Evolutionary conservation across 2,888 invertebrate species (phyloP).

Genomic region (Spicauda simplicius): DNA sequence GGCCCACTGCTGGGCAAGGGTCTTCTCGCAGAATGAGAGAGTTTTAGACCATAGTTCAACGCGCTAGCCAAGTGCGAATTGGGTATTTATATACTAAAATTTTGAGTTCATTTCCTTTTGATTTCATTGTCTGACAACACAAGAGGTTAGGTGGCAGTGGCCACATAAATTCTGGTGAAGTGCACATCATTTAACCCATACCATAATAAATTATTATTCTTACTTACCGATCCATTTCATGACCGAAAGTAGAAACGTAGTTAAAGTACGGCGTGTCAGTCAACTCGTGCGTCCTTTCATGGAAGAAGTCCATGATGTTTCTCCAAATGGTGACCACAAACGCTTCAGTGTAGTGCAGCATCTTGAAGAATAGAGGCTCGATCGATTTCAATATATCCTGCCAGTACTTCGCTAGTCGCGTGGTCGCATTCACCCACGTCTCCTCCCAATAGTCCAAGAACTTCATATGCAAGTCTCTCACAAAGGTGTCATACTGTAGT

Average conservation of each 20-base stretch:
- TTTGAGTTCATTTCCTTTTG: too few species aligned
- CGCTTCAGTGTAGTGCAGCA: slow-evolving; percentile 90
- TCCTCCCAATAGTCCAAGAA: slow-evolving; percentile 88
- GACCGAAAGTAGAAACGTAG: slow-evolving; percentile 91
- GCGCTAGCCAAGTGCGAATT: too few species aligned
- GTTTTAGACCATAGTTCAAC: too few species aligned
- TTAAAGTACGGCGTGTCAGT: slow-evolving; percentile 93
- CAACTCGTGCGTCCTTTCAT: slow-evolving; percentile 91
- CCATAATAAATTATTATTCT: too few species aligned
- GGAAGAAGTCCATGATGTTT: slow-evolving; percentile 91
- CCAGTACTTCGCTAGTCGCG: slow-evolving; percentile 88
- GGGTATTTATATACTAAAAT: too few species aligned
- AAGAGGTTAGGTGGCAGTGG: too few species aligned
- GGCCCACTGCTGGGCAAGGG: too few species aligned
- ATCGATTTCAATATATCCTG: slow-evolving; percentile 88
- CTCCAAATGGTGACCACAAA: slow-evolving; percentile 90
- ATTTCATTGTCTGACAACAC: too few species aligned
- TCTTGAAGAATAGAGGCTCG: slow-evolving; percentile 91
- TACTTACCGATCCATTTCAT: slow-evolving; percentile 88
- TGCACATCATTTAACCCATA: too few species aligned
- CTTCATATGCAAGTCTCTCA: slow-evolving; percentile 90
- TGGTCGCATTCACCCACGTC: slow-evolving; percentile 89
- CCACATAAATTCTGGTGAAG: too few species aligned
- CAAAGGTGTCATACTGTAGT: slow-evolving; percentile 91
- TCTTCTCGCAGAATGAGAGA: too few species aligned